A percentile compares a stretch with the other conserved stretches of the same genome.
Evolutionary conservation across 2,888 invertebrate species (phyloP).

Genomic region (Philereme vetulata): DNA sequence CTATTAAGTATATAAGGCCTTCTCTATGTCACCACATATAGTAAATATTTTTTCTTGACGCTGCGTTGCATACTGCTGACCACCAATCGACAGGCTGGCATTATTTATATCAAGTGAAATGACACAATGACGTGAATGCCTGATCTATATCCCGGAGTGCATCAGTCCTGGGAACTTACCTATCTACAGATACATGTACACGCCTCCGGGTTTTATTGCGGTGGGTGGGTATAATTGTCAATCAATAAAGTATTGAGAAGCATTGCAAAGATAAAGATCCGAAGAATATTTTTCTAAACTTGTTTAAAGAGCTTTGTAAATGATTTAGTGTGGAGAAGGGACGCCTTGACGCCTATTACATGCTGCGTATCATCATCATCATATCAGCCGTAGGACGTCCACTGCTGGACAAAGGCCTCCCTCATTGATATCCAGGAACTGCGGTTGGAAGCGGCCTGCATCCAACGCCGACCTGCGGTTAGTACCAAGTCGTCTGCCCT

Average conservation of each 20-base stretch:
- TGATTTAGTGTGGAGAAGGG: no score
- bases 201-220: neutral
- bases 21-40: no score
- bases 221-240: neutral
- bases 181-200: neutral
- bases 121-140: constrained; percentile 53
- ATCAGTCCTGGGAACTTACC: constrained; percentile 16
- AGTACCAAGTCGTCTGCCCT: no score
- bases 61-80: constrained; percentile 20
- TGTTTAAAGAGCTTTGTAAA: no score
- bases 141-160: constrained; percentile 56
- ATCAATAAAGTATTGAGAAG: neutral
- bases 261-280: neutral
- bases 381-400: no score
- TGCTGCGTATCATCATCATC: no score
- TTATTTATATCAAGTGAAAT: constrained; percentile 62
- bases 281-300: neutral
- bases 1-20: no score
- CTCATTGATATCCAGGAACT: no score
- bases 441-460: no score
- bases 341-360: no score
- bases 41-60: constrained; percentile 15
- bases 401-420: no score
- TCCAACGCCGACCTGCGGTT: no score
- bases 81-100: constrained; percentile 55